Evolutionary conservation across 2,797 vertebrate genomes (phyloP), one percentile per base, ranked within the genome.

Genomic region (Trematomus bernacchii): DNA sequence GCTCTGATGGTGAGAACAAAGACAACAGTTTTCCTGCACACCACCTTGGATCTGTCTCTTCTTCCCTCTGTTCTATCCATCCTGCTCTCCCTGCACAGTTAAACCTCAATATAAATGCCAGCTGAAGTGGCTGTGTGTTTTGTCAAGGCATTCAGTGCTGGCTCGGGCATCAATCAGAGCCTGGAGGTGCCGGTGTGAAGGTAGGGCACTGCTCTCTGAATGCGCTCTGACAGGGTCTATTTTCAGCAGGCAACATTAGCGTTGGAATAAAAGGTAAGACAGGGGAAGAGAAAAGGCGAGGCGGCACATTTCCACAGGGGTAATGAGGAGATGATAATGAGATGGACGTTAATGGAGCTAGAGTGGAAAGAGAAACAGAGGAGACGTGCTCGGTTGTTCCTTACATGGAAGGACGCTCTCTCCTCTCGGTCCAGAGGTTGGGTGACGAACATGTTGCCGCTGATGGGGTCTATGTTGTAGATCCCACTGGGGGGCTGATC

Each of bases 401-500:
- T 98, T 92, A 99, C 98, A 0, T 99, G 98, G 90, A 98, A 99
- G 43, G 98, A 99, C 47, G 98, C 97, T 72, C 97, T 93, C 68
- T 99, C 97, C 73, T 99, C 98, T 74, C 98, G 92, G 93, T 99
- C 98, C 94, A 99, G 95, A 0, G 98, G 98, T 70, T 96, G 95
- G 0, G 97, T 99, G 91, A 99, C 98, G 0, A 97, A 98, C 98
- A 99, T 99, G 82, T 97, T 97, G 64, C 98, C 98, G 0, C 96
- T 97, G 85, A 99, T 96, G 0, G 97, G 97, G 91, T 99, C 98
- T 2, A 99, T 99, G 92, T 94, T 99, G 94, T 99, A 99, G 71
- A 99, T 96, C 66, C 98, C 98, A 89, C 95, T 97, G 0, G 98
- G 98, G 0, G 98, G 98, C 93, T 99, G 98, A 94, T 99, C 98